Percentiles rank a stretch among this genome's conserved stretches.
These are phyloP conservation scores for Dolichopus griseipennis DNA, from an alignment of 2,888 invertebrate species.

Conservation along the genomic window DNA sequence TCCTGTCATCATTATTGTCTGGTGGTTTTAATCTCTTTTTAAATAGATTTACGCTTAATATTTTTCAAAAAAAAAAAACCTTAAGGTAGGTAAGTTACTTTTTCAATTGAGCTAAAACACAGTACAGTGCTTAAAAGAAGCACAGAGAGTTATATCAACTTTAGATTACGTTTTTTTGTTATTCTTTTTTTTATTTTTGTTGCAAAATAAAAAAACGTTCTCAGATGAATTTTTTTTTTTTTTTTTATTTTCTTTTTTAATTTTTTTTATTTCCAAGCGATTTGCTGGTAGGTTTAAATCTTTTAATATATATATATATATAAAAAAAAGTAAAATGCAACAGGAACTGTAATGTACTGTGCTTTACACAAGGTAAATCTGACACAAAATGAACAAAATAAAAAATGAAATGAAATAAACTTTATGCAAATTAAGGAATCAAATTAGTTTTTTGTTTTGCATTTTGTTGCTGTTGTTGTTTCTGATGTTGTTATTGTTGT, in stretches of 20 bases:
- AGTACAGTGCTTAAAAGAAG: too few species aligned
- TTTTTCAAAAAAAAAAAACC: neutral
- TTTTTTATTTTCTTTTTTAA: too few species aligned
- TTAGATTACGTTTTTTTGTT: neutral
- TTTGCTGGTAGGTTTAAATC: too few species aligned
- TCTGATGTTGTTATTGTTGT: neutral
- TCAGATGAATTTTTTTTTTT: neutral
- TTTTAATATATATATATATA: too few species aligned
- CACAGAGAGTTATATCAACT: neutral
- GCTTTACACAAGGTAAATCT: neutral
- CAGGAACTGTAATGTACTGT: neutral
- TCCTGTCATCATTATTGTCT: too few species aligned
- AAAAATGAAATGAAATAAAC: neutral
- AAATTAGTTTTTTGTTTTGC: neutral
- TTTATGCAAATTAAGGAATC: neutral
- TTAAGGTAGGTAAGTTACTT: too few species aligned
- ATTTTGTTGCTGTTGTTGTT: neutral
- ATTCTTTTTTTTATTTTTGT: neutral
- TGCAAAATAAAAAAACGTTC: too few species aligned
- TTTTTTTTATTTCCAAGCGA: too few species aligned
- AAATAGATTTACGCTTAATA: slow-evolving; percentile 3
- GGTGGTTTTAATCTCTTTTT: neutral
- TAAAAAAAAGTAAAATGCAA: too few species aligned
- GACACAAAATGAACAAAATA: too few species aligned
- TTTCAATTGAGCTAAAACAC: too few species aligned